phyloP scores from a whole-genome alignment of 2,113 vertebrate species.

The Morone saxatilis region DNA sequence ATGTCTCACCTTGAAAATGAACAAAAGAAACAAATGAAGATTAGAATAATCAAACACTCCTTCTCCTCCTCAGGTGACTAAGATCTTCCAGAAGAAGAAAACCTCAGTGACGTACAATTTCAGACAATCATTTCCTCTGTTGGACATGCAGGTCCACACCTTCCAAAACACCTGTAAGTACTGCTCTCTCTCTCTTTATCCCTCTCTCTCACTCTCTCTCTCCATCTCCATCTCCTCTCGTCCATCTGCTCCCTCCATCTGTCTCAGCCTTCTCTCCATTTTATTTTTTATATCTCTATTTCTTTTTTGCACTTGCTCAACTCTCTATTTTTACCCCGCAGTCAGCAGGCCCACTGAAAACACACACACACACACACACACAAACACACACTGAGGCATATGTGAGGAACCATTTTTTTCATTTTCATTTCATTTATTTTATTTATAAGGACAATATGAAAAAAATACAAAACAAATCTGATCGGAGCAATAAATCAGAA shows the following conservation, averaged over 20 bases:
- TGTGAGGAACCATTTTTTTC: too few relatives aligned
- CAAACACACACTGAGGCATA: background rate
- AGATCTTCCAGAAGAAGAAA: conserved; percentile 99
- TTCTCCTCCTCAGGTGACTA: conserved; percentile 88
- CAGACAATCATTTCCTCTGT: conserved; percentile 95
- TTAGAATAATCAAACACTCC: background rate
- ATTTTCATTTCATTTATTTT: too few relatives aligned
- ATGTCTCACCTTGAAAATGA: background rate
- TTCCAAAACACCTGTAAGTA: conserved; percentile 96
- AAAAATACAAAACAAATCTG: too few relatives aligned
- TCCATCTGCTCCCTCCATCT: conserved; percentile 47
- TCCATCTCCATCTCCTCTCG: background rate
- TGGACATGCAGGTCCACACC: conserved; percentile 98
- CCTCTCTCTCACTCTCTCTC: background rate
- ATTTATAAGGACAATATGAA: too few relatives aligned
- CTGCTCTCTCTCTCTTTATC: background rate
- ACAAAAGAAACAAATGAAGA: background rate
- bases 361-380: conserved; percentile 11
- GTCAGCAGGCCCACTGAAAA: background rate
- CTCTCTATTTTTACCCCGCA: conserved; percentile 39
- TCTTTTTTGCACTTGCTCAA: conserved; percentile 16
- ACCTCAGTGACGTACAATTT: conserved; percentile 97
- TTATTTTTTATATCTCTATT: conserved; percentile 14
- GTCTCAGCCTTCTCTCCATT: background rate
- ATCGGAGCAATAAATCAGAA: too few relatives aligned